Percentiles rank a stretch among this genome's conserved stretches.
Evolutionary conservation across 2,888 invertebrate species (phyloP).

Genomic region (Acanthacorydalis orientalis): DNA sequence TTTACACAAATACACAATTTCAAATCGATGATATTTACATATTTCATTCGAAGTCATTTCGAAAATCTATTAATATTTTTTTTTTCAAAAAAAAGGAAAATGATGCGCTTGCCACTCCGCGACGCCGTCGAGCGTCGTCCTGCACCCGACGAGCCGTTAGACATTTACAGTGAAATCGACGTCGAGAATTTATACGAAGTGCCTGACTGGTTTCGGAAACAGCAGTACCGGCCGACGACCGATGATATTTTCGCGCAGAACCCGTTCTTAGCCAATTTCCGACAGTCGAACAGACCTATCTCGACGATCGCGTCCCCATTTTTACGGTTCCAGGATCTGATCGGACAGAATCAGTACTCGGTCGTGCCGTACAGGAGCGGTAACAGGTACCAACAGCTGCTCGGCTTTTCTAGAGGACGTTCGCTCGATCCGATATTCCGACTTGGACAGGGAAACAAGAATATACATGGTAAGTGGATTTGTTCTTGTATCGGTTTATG

Average conservation of each 20-base stretch:
- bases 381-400: conserved; percentile 10
- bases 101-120: conserved; percentile 39
- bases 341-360: too few relatives aligned
- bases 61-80: too few relatives aligned
- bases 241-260: not conserved
- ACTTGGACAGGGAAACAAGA: not conserved
- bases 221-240: not conserved
- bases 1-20: not conserved
- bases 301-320: too few relatives aligned
- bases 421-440: not conserved
- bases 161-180: conserved; percentile 8
- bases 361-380: conserved; percentile 9
- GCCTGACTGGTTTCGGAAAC: not conserved
- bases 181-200: conserved; percentile 8
- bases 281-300: too few relatives aligned
- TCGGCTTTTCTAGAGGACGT: conserved; percentile 7
- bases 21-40: not conserved
- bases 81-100: too few relatives aligned
- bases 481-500: not conserved
- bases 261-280: not conserved
- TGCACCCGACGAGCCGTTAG: conserved; percentile 22
- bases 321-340: too few relatives aligned
- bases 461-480: not conserved
- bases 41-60: too few relatives aligned
- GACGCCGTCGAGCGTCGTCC: conserved; percentile 53